Conservation (phyloP, 2,797 vertebrate species). For the Hipposideros larvatus region DNA sequence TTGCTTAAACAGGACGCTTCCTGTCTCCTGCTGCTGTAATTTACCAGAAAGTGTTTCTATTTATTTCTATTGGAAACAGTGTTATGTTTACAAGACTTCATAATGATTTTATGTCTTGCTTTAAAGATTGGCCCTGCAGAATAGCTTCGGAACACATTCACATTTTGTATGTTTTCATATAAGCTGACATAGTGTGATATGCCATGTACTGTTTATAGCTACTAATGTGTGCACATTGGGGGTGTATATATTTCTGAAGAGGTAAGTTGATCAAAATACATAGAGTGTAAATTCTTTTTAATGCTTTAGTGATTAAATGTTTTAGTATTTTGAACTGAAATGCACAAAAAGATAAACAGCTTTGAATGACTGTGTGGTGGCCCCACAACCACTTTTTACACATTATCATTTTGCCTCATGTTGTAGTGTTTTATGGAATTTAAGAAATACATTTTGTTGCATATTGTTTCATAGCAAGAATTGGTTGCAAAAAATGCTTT, state of each 20-base stretch:
- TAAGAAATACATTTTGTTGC: slow-evolving; percentile 92
- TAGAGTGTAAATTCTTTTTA: slow-evolving; percentile 94
- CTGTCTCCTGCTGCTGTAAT: slow-evolving; percentile 94
- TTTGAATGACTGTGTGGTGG: slow-evolving; percentile 89
- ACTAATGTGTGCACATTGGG: slow-evolving; percentile 98
- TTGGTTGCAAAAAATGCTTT: slow-evolving; percentile 95
- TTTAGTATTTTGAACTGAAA: slow-evolving; percentile 94
- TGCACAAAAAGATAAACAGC: slow-evolving; percentile 88
- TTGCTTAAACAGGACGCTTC: slow-evolving; percentile 92
- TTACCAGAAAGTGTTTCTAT: slow-evolving; percentile 95
- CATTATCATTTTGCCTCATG: slow-evolving; percentile 91
- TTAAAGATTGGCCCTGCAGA: slow-evolving; percentile 94
- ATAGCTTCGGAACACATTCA: slow-evolving; percentile 98
- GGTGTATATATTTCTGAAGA: slow-evolving; percentile 98
- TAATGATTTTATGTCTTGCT: slow-evolving; percentile 95
- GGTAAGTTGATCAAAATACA: slow-evolving; percentile 94
- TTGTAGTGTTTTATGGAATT: slow-evolving; percentile 91
- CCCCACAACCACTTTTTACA: slow-evolving; percentile 89
- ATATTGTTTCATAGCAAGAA: slow-evolving; percentile 95
- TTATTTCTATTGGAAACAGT: slow-evolving; percentile 94
- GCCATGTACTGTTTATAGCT: slow-evolving; percentile 97
- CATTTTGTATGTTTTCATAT: slow-evolving; percentile 99
- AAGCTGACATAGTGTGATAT: slow-evolving; percentile 97
- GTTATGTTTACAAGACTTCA: slow-evolving; percentile 94
- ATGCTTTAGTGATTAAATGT: slow-evolving; percentile 94